Base-by-base conservation (phyloP, 2,797 vertebrate genomes). In the Hapalemur alaotrensis region DNA sequence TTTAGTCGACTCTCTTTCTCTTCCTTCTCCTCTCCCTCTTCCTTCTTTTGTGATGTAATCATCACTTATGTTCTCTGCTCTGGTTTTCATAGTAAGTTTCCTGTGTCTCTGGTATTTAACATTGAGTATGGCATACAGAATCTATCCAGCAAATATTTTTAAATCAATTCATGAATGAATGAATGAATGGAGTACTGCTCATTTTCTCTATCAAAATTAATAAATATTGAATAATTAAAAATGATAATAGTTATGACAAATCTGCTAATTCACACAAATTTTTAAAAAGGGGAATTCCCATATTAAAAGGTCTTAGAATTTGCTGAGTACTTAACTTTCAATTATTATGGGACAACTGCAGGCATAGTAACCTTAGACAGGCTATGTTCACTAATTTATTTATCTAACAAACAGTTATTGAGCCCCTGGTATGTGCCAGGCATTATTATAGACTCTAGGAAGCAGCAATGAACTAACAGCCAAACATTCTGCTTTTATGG, bases 241-340 rank as follows among this genome's bases (percentile, higher is more conserved):
- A 35, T 75, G 54, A 90, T 38, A 54, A 22, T 63, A 72, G 30
- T 54, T 93, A 43, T 73, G 41, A 86, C 76, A 72, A 91, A 76
- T 52, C 28, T 95, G 79, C 69, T 70, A 94, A 88, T 52, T 76
- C 52, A 89, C 7, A 65, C 9, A 82, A 54, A 75, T 41, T 89
- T 80, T 61, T 43, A 23, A 84, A 80, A 96, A 93, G 61, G 32
- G 32, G 38, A 78, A 89, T 92, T 73, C 46, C 17, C 18, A 92
- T 50, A 65, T 93, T 91, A 95, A 95, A 90, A 82, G n/a, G 12
- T 78, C 70, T 96, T 80, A 93, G 3, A 89, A 18, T 86, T 92
- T 79, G 38, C 67, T 95, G 94, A 95, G 54, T 93, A 92, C 89
- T 94, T 97, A 96, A 70, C 93, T 96, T 96, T 52, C 54, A 73